Evolutionary conservation across 2,888 invertebrate species (phyloP).

Genomic region (Mimachlamys varia): DNA sequence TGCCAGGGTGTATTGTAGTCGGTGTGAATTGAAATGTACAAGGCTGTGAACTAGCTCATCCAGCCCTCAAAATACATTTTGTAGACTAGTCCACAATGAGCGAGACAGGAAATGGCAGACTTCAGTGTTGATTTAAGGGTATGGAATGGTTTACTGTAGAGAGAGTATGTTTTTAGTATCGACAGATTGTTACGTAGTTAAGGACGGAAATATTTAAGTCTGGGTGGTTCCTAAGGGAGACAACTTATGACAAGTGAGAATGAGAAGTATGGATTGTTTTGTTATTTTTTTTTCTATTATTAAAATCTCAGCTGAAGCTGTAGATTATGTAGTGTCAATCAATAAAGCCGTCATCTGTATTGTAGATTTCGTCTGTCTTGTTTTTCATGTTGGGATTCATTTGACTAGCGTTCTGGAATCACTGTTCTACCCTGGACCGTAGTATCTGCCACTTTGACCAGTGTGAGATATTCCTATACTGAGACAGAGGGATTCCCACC

Average conservation of each 20-base stretch:
- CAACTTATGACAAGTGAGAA: background rate
- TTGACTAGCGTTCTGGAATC: too few species aligned
- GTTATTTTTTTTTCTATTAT: constrained; percentile 3
- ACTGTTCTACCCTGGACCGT: too few species aligned
- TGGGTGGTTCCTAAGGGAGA: too few species aligned
- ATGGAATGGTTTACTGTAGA: background rate
- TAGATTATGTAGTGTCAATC: background rate
- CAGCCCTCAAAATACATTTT: background rate
- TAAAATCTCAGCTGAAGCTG: constrained; percentile 10
- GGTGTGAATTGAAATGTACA: background rate
- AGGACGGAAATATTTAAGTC: too few species aligned
- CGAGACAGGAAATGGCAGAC: background rate
- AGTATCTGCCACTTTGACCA: too few species aligned
- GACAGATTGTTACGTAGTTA: too few species aligned
- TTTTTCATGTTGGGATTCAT: too few species aligned
- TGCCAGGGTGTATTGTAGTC: background rate
- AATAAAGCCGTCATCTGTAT: background rate
- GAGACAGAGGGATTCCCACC: too few species aligned
- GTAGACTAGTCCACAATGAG: background rate
- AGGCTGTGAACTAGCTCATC: background rate
- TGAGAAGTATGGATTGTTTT: constrained; percentile 7
- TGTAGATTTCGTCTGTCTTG: too few species aligned
- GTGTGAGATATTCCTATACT: too few species aligned
- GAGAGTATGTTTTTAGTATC: background rate
- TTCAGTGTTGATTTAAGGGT: constrained; percentile 3